Conservation (phyloP, 1,140 invertebrate species). For the Trichogramma pretiosum region DNA sequence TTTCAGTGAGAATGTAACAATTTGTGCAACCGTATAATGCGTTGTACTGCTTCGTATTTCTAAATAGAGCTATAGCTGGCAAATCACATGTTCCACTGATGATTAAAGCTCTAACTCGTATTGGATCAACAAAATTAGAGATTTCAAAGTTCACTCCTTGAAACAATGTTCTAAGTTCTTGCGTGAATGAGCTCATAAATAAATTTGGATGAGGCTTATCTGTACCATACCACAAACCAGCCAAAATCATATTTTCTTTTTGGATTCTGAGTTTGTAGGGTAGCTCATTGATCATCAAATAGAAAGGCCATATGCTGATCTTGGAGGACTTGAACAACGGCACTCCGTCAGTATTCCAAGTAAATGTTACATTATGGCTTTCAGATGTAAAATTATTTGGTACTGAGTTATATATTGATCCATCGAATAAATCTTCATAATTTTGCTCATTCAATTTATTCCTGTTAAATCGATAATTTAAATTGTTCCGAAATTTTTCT, state of each 20-base stretch:
- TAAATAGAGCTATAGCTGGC: conserved; percentile 9
- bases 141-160: conserved; percentile 9
- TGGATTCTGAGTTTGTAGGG: conserved; percentile 12
- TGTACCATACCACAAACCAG: conserved; percentile 22
- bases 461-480: conserved; percentile 8
- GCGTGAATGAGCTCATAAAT: conserved; percentile 8
- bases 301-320: conserved; percentile 29
- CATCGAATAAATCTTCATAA: conserved; percentile 24
- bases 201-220: conserved; percentile 16
- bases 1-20: conserved; percentile 2
- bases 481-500: conserved; percentile 5
- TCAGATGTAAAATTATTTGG: conserved; percentile 6
- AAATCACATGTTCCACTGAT: conserved; percentile 14
- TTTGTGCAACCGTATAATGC: conserved; percentile 10
- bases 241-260: conserved; percentile 21
- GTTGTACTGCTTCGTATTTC: conserved; percentile 12
- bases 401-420: conserved; percentile 18
- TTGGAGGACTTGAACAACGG: conserved; percentile 28
- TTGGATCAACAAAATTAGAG: not conserved
- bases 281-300: conserved; percentile 23
- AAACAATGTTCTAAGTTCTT: conserved; percentile 10
- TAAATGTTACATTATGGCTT: conserved; percentile 15
- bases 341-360: too few species aligned
- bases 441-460: conserved; percentile 11
- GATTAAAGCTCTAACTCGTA: not conserved